Conservation (phyloP, 2,888 invertebrate genomes). For the Drosophila stalkeri region DNA sequence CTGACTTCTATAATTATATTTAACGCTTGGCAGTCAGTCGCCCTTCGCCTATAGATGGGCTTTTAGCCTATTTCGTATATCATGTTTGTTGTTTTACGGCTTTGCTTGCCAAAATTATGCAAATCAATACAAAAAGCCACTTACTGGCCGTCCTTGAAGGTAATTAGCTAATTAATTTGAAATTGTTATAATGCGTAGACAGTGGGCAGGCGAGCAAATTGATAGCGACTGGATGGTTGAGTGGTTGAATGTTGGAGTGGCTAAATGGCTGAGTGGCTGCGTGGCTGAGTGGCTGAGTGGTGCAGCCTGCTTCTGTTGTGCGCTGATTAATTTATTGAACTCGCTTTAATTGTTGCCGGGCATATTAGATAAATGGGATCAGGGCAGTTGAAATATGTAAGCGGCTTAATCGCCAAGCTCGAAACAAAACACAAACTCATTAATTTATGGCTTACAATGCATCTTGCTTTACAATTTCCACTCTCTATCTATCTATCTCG, state of each 20-base stretch:
- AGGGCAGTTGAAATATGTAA: constrained; percentile 71
- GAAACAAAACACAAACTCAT: constrained; percentile 68
- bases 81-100: background rate
- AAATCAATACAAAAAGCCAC: constrained; percentile 64
- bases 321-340: constrained; percentile 74
- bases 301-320: constrained; percentile 22
- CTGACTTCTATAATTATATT: constrained; percentile 8
- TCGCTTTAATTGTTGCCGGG: constrained; percentile 74
- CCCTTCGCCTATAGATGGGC: background rate
- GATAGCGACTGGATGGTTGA: background rate
- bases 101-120: constrained; percentile 33
- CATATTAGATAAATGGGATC: constrained; percentile 73
- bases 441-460: constrained; percentile 61
- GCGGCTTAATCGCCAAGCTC: constrained; percentile 37
- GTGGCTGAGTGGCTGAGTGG: constrained; percentile 1
- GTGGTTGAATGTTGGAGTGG: background rate
- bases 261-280: background rate
- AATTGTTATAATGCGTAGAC: constrained; percentile 35
- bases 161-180: constrained; percentile 79
- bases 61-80: constrained; percentile 7
- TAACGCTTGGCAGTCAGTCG: background rate
- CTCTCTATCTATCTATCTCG: background rate
- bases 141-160: constrained; percentile 35
- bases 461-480: constrained; percentile 35
- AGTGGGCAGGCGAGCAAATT: constrained; percentile 1